Conservation (phyloP, 2,888 invertebrate genomes). For the Caenorhabditis angaria region DNA sequence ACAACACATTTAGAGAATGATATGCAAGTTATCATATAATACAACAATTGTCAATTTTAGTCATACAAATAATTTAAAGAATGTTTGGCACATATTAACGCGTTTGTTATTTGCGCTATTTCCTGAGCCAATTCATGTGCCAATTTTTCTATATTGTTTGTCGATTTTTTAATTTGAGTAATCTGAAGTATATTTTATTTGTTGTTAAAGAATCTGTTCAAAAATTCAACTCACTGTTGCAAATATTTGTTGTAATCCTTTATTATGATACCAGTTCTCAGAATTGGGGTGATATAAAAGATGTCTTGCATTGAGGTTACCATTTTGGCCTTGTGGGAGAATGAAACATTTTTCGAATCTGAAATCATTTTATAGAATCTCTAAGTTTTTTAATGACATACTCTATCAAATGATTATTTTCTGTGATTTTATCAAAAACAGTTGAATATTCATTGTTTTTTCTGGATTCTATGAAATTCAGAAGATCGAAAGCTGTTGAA, state of each 20-base stretch:
- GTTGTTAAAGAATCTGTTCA: neutral
- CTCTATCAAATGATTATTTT: slow-evolving; percentile 27
- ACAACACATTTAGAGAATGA: neutral
- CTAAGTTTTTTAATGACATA: neutral
- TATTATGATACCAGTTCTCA: slow-evolving; percentile 54
- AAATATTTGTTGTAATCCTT: slow-evolving; percentile 58
- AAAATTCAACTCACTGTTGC: slow-evolving; percentile 33
- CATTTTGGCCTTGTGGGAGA: slow-evolving; percentile 72
- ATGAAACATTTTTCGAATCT: slow-evolving; percentile 73
- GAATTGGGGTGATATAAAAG: slow-evolving; percentile 71
- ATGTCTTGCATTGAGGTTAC: slow-evolving; percentile 62
- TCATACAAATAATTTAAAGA: slow-evolving; percentile 9
- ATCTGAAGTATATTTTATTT: slow-evolving; percentile 7
- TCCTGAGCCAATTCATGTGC: slow-evolving; percentile 19
- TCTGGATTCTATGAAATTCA: neutral
- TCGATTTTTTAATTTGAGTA: slow-evolving; percentile 9
- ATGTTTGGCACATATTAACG: slow-evolving; percentile 35
- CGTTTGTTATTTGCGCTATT: slow-evolving; percentile 19
- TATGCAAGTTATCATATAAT: too few species aligned
- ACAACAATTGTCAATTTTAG: too few species aligned
- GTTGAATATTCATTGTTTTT: slow-evolving; percentile 8
- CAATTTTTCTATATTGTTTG: slow-evolving; percentile 1
- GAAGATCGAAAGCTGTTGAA: neutral
- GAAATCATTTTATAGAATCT: neutral
- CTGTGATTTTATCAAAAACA: slow-evolving; percentile 8